A percentile compares a stretch with the other conserved stretches of the same genome.
Conservation (phyloP, 2,113 vertebrate species). For the Hucho hucho region DNA sequence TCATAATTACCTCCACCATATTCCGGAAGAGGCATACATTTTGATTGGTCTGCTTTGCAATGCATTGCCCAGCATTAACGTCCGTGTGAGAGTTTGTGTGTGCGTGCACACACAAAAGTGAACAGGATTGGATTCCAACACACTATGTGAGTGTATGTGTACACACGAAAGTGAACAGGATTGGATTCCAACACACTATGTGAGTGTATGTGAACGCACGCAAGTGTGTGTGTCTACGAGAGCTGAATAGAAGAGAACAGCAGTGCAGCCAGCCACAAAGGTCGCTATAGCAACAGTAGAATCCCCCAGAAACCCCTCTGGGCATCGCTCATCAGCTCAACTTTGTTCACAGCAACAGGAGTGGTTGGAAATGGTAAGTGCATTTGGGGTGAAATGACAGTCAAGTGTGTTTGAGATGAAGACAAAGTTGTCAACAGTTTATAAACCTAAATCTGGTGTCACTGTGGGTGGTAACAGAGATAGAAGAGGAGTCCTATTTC, state of each 20-base stretch:
- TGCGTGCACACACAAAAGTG: background rate
- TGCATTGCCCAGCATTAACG: constrained; percentile 1
- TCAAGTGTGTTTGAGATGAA: constrained; percentile 4
- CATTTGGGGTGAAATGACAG: too few relatives aligned
- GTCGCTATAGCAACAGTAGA: constrained; percentile 61
- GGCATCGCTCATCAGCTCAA: constrained; percentile 43
- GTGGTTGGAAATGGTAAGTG: background rate
- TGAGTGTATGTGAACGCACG: background rate
- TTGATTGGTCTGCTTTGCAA: background rate
- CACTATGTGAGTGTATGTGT: too few relatives aligned
- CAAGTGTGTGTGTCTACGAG: constrained; percentile 3
- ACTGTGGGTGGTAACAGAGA: too few relatives aligned
- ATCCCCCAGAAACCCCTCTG: constrained; percentile 12
- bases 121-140: too few relatives aligned
- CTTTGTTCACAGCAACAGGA: background rate
- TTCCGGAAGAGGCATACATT: background rate
- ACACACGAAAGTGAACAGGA: constrained; percentile 19
- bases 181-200: constrained; percentile 21
- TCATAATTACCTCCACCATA: background rate
- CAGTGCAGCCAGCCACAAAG: constrained; percentile 45
- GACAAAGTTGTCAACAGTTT: too few relatives aligned
- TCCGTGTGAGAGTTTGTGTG: background rate
- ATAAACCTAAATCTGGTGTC: too few relatives aligned
- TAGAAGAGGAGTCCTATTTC: too few relatives aligned
- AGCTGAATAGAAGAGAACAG: constrained; percentile 32